phyloP scores from a whole-genome alignment of 2,113 vertebrate species.

The Xenopus borealis region DNA sequence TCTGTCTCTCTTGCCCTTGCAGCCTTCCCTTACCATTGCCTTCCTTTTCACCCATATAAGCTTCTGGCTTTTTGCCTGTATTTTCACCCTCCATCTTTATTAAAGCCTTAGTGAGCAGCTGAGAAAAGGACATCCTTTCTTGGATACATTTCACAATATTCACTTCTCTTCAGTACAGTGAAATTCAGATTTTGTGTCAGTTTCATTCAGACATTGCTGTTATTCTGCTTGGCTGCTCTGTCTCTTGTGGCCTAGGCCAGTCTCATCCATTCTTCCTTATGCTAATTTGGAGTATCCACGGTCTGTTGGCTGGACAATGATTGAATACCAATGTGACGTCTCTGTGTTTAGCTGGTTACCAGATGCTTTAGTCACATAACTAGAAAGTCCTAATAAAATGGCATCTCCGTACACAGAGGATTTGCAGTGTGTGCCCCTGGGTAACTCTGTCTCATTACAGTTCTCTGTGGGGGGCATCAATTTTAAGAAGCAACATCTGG shows the following conservation, averaged over 20 bases:
- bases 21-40: too few relatives aligned
- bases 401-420: constrained; percentile 33
- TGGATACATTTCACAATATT: constrained; percentile 20
- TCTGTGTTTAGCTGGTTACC: too few relatives aligned
- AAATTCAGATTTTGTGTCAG: constrained; percentile 3
- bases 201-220: constrained; percentile 29
- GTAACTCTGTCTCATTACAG: constrained; percentile 60
- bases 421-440: constrained; percentile 15
- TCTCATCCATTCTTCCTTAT: constrained; percentile 41
- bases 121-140: constrained; percentile 1
- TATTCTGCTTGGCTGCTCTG: constrained; percentile 15
- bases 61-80: neutral
- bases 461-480: constrained; percentile 61
- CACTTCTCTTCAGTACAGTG: constrained; percentile 34
- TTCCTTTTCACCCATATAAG: too few relatives aligned
- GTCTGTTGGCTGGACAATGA: constrained; percentile 40
- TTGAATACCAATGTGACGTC: constrained; percentile 45
- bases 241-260: constrained; percentile 33
- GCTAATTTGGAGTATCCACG: constrained; percentile 47
- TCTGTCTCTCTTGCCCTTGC: too few relatives aligned
- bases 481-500: constrained; percentile 66
- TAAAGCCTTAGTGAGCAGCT: constrained; percentile 29
- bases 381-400: constrained; percentile 29
- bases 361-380: too few relatives aligned
- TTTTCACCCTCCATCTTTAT: neutral